Evolutionary conservation across 2,888 invertebrate species (phyloP).

Genomic region (Rhimphoctona megacephalus): DNA sequence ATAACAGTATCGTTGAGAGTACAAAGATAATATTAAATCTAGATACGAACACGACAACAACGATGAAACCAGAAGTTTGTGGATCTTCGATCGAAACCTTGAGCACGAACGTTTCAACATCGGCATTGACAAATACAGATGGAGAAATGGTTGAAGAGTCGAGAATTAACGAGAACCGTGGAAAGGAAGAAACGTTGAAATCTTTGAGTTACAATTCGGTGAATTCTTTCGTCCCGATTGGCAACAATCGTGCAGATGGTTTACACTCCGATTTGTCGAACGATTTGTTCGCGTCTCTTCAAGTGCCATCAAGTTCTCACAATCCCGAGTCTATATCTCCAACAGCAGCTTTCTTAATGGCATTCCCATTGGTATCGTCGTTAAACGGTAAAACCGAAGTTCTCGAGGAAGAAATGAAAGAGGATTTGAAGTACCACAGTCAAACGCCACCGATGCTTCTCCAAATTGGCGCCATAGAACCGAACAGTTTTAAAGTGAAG

Average conservation of each 20-base stretch:
- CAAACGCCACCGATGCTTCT: slow-evolving; percentile 84
- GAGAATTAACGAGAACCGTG: slow-evolving; percentile 57
- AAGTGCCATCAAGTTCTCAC: slow-evolving; percentile 86
- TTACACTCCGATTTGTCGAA: slow-evolving; percentile 87
- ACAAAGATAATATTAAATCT: slow-evolving; percentile 82
- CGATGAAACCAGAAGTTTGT: slow-evolving; percentile 79
- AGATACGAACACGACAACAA: slow-evolving; percentile 83
- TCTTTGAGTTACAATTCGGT: slow-evolving; percentile 79
- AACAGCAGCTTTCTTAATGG: slow-evolving; percentile 91
- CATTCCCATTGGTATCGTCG: slow-evolving; percentile 90
- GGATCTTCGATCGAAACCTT: slow-evolving; percentile 52
- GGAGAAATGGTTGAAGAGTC: slow-evolving; percentile 70
- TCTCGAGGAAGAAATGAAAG: slow-evolving; percentile 86
- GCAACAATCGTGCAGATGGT: slow-evolving; percentile 77
- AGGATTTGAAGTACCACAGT: slow-evolving; percentile 83
- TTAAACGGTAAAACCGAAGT: slow-evolving; percentile 86
- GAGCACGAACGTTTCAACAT: slow-evolving; percentile 48
- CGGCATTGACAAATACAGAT: slow-evolving; percentile 66
- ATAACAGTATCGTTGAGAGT: slow-evolving; percentile 71
- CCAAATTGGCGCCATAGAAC: slow-evolving; percentile 83
- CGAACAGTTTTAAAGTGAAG: slow-evolving; percentile 83
- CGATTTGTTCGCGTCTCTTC: slow-evolving; percentile 87
- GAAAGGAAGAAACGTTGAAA: slow-evolving; percentile 77
- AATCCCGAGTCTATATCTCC: slow-evolving; percentile 89
- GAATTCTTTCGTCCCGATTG: slow-evolving; percentile 83